phyloP scores from a whole-genome alignment of 2,797 vertebrate species.

The Cuniculus paca region DNA sequence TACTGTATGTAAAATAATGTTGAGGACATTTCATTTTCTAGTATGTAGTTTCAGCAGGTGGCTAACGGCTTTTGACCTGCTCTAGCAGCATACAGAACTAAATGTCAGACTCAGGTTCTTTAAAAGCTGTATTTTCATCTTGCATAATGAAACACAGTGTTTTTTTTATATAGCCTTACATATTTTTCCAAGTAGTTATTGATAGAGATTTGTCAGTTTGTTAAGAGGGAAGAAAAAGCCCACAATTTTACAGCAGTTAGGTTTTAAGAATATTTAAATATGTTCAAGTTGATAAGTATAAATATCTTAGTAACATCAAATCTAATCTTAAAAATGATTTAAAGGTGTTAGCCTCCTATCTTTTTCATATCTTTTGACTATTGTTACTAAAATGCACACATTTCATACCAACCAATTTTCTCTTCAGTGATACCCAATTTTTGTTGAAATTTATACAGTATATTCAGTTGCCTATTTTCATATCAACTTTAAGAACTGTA shows the following conservation, averaged over 20 bases:
- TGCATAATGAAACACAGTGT: slow-evolving; percentile 42
- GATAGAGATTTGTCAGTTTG: neutral
- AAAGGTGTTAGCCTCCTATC: neutral
- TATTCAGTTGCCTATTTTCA: slow-evolving; percentile 9
- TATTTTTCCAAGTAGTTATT: slow-evolving; percentile 57
- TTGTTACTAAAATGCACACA: neutral
- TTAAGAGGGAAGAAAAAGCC: slow-evolving; percentile 3
- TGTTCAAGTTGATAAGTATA: slow-evolving; percentile 41
- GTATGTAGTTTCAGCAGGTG: slow-evolving; percentile 68
- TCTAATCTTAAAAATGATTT: slow-evolving; percentile 38
- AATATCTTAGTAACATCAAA: slow-evolving; percentile 11
- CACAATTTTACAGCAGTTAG: neutral
- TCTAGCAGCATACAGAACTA: slow-evolving; percentile 11
- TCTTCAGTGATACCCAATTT: slow-evolving; percentile 51
- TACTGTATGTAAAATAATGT: slow-evolving; percentile 18
- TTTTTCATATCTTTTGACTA: neutral
- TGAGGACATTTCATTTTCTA: slow-evolving; percentile 51
- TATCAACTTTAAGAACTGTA: neutral
- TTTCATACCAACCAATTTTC: slow-evolving; percentile 23
- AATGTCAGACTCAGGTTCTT: slow-evolving; percentile 65
- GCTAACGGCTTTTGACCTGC: slow-evolving; percentile 75
- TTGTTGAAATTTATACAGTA: slow-evolving; percentile 7
- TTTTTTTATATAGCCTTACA: slow-evolving; percentile 53
- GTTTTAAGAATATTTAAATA: slow-evolving; percentile 47
- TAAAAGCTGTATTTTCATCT: slow-evolving; percentile 67